Evolutionary conservation across 2,113 vertebrate genomes (phyloP), one percentile per base, ranked within the genome.

Genomic region (Eleginops maclovinus): DNA sequence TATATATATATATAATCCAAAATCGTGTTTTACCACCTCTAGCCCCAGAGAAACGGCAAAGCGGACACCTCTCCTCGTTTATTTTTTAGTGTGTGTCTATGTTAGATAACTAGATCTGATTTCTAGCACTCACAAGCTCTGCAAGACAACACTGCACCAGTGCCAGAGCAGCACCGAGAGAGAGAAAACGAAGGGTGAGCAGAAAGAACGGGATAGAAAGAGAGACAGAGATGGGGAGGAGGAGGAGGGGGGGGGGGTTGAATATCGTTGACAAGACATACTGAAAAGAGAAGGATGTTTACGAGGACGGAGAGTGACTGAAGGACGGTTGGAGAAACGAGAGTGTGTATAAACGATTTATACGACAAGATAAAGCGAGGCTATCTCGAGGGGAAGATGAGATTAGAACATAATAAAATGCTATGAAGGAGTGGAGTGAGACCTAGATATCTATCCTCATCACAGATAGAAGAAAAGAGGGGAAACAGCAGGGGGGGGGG

Each of bases 111-210:
- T 75, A 81, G 71, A 90, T 89, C 77, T 84, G 77, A 90, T 90
- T 88, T 85, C 83, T 63, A 75, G 74, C 88, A 78, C 81, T 88
- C 77, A 75, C 56, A 83, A 84, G 75, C 81, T 88, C 85, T 89
- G 89, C 84, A 83, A 89, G 75, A 86, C 88, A 87, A 86, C 89
- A 90, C 92, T 92, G 90, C 92, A 88, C 88, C 92, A 91, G 82
- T 46, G 76, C 74, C 75, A 73, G 85, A 90, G 81, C 80, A 70
- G 80, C 78, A 60, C 55, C 5, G 31, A 36, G 31, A 36, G 31
- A 36, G 31, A 36, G 31, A 36, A 11, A 75, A 74, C 74, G 78
- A 75, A 74, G 80, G 83, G 67, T 59, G 85, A 90, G 77, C 78
- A 75, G 70, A 77, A 70, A 44, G 77, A 81, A 65, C 9, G 6